Evolutionary conservation across 2,797 vertebrate species (phyloP).

Genomic region (Gymnothorax javanicus): DNA sequence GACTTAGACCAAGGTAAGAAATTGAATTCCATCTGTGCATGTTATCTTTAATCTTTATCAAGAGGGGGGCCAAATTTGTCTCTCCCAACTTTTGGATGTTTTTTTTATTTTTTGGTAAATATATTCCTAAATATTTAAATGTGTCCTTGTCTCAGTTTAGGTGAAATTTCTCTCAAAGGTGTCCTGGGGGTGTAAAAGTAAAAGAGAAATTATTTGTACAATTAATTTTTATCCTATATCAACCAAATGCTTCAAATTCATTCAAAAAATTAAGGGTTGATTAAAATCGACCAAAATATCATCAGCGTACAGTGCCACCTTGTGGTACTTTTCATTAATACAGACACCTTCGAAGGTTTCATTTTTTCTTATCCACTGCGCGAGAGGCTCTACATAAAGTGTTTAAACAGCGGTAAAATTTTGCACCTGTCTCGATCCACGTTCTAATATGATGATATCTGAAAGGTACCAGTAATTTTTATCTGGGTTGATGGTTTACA

Average conservation of each 20-base stretch:
- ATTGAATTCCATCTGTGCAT: background rate
- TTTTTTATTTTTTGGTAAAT: background rate
- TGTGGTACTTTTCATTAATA: background rate
- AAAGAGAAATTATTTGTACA: conserved; percentile 32
- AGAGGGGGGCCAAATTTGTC: background rate
- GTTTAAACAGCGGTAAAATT: conserved; percentile 22
- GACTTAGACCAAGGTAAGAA: conserved; percentile 22
- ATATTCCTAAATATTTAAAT: conserved; percentile 33
- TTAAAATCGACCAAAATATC: conserved; percentile 14
- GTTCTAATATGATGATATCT: conserved; percentile 13
- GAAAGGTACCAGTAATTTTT: conserved; percentile 28
- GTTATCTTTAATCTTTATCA: conserved; percentile 11
- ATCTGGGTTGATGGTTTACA: background rate
- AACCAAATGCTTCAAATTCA: background rate
- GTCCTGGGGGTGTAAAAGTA: background rate
- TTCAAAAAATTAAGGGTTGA: background rate
- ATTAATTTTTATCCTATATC: conserved; percentile 23
- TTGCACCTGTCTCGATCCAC: conserved; percentile 32
- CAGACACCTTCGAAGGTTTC: conserved; percentile 9
- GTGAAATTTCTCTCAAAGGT: background rate
- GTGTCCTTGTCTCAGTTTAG: conserved; percentile 2
- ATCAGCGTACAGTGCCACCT: conserved; percentile 26
- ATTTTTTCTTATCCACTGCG: conserved; percentile 28
- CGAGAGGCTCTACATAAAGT: conserved; percentile 41
- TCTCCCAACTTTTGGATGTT: conserved; percentile 8